Evolutionary conservation across 1,140 invertebrate genomes (phyloP).

Genomic region (Heliconius eleuchia): DNA sequence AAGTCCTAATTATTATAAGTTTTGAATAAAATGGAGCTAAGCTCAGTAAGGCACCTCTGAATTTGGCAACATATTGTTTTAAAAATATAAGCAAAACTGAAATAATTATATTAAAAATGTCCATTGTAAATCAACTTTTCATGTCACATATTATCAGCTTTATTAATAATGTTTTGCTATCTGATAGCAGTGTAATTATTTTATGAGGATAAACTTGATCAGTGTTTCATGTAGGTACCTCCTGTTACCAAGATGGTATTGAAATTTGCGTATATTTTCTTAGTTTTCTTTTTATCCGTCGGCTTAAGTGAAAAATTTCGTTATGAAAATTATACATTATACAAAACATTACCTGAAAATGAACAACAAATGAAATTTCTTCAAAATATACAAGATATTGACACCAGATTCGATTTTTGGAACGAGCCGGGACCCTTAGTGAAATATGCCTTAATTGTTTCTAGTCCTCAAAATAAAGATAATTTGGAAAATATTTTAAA

Average conservation of each 20-base stretch:
- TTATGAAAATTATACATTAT: conserved; percentile 63
- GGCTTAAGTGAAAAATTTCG: conserved; percentile 46
- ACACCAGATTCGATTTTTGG: conserved; percentile 64
- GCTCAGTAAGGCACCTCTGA: no score
- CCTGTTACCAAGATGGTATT: conserved; percentile 23
- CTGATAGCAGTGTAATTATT: background rate
- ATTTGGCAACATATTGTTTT: no score
- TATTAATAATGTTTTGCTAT: background rate
- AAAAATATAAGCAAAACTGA: no score
- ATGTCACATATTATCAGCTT: background rate
- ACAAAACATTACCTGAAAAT: conserved; percentile 57
- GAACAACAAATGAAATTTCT: conserved; percentile 53
- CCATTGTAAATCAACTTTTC: background rate
- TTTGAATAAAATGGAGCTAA: no score
- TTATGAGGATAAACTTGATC: background rate
- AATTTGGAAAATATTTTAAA: conserved; percentile 53
- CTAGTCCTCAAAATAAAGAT: conserved; percentile 54
- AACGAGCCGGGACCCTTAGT: conserved; percentile 42
- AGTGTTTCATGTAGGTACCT: background rate
- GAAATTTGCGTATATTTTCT: conserved; percentile 36
- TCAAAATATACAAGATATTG: conserved; percentile 47
- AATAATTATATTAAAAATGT: background rate
- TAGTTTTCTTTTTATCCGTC: conserved; percentile 25
- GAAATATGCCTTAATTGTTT: conserved; percentile 59
- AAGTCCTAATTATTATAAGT: no score